Conservation (phyloP, 1,140 invertebrate species). For the Homarus americanus region DNA sequence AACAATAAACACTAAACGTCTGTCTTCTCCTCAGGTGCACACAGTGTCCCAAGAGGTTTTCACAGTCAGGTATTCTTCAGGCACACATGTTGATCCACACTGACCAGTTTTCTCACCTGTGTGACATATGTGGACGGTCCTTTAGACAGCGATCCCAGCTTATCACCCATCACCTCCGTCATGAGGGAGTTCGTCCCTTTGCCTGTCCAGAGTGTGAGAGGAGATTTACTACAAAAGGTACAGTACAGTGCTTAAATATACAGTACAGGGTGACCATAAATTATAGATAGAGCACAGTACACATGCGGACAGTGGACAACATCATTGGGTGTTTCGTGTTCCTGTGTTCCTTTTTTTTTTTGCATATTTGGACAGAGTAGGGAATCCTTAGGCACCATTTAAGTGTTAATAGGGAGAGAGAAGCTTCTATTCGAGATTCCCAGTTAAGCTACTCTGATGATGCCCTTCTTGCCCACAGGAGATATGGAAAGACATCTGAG, state of each 20-base stretch:
- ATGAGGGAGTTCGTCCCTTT: conserved; percentile 49
- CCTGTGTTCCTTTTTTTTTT: too few species aligned
- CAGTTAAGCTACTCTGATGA: too few species aligned
- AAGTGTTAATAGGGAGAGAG: too few species aligned
- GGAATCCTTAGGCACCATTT: too few species aligned
- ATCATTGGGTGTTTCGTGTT: too few species aligned
- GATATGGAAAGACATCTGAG: conserved; percentile 56
- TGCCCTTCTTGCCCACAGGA: conserved; percentile 2
- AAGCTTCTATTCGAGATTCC: too few species aligned
- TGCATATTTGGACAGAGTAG: too few species aligned
- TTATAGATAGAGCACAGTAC: too few species aligned
- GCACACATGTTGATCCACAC: conserved; percentile 59
- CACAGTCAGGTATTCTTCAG: conserved; percentile 55
- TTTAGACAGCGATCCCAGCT: conserved; percentile 62
- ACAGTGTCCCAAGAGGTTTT: conserved; percentile 50
- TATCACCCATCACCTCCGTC: conserved; percentile 43
- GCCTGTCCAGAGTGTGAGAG: conserved; percentile 50
- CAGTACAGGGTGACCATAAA: too few species aligned
- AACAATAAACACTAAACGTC: too few species aligned
- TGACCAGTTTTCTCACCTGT: conserved; percentile 42
- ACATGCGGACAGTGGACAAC: too few species aligned
- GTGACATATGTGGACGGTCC: conserved; percentile 57
- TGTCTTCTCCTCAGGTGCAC: conserved; percentile 23
- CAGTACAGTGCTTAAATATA: too few species aligned
- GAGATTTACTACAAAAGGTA: conserved; percentile 60